A percentile compares a stretch with the other conserved stretches of the same genome.
These are phyloP conservation scores for Limanda limanda DNA, from an alignment of 2,113 vertebrate genomes.

Conservation along the genomic window DNA sequence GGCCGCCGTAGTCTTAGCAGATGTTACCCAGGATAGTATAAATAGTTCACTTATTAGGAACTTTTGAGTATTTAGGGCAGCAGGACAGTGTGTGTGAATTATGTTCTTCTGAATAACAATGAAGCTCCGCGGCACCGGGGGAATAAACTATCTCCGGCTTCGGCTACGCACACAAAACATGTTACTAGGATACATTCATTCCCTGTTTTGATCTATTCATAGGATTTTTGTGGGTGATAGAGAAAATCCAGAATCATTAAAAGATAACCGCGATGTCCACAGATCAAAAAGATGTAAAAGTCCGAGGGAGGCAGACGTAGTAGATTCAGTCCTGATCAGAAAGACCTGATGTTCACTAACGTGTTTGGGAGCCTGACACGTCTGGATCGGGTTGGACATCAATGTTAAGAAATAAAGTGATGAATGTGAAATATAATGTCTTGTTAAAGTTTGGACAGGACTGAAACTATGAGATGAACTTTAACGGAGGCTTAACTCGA, in stretches of 20 bases:
- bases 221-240: not conserved
- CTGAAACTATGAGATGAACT: too few relatives aligned
- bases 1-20: not conserved
- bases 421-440: too few relatives aligned
- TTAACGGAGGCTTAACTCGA: not conserved
- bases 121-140: not conserved
- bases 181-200: not conserved
- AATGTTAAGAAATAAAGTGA: not conserved
- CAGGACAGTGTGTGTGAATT: not conserved
- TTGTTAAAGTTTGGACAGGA: too few relatives aligned
- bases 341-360: too few relatives aligned
- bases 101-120: conserved; percentile 15
- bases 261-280: not conserved
- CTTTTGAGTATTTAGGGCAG: not conserved
- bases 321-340: too few relatives aligned
- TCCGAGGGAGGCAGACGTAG: not conserved
- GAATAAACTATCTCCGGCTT: not conserved
- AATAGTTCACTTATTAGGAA: not conserved
- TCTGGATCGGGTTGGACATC: not conserved
- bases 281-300: not conserved
- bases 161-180: not conserved
- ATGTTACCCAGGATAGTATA: not conserved
- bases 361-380: too few relatives aligned
- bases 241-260: not conserved
- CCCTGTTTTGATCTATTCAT: conserved; percentile 10